These are phyloP conservation scores for Linepithema humile DNA, from an alignment of 1,140 invertebrate genomes.

Conservation along the genomic window DNA sequence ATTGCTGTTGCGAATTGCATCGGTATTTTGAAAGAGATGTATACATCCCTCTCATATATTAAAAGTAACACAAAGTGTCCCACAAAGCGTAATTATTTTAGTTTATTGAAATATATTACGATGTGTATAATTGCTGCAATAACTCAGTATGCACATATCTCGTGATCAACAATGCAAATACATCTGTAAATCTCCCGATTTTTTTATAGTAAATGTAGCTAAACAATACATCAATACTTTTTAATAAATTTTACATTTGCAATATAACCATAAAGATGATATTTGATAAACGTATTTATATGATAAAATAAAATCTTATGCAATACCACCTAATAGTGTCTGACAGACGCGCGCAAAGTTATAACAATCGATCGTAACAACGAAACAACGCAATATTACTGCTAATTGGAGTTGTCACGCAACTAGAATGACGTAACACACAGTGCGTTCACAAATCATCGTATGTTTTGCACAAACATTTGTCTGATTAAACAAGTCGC, in stretches of 20 bases:
- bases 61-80: neutral
- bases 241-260: neutral
- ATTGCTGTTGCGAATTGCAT: constrained; percentile 15
- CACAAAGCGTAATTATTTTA: neutral
- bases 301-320: neutral
- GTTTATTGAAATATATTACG: neutral
- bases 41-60: neutral
- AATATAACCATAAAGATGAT: neutral
- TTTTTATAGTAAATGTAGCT: neutral
- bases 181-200: neutral
- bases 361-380: neutral
- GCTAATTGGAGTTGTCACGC: constrained; percentile 1
- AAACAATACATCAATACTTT: neutral
- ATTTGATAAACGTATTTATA: neutral
- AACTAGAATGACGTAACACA: neutral
- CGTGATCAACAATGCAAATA: neutral
- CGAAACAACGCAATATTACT: neutral
- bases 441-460: neutral
- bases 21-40: neutral
- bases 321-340: neutral
- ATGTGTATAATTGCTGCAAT: neutral
- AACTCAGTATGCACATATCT: neutral
- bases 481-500: neutral
- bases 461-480: neutral
- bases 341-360: neutral